Evolutionary conservation across 2,797 vertebrate species (phyloP), one percentile per base, ranked within the genome.

Genomic region (Sebastes goodei): DNA sequence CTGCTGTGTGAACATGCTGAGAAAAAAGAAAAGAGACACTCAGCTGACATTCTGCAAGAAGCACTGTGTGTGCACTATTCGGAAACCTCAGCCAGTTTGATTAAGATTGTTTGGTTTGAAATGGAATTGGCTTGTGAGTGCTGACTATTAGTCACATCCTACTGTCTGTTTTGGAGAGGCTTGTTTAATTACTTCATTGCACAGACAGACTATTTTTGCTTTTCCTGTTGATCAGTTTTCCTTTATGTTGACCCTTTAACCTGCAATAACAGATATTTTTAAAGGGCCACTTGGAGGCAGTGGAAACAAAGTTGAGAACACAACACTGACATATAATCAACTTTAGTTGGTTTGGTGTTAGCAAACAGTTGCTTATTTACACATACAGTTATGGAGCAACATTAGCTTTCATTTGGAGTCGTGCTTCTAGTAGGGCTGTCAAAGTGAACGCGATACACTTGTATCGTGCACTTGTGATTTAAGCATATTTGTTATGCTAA

Each of bases 1-100:
- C 69, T 57, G 66, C 71, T 89, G 74, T 52, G 65, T 74, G 65
- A 88, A 76, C 55, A 65, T 29, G 52, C 27, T 21, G 55, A 76
- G 78, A 75, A 35, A 62, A 67, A 71, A 23, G 78, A 75, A 35
- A 62, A 67, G 68, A 23, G 68, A 52, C 11, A 10, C 33, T 72
- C 21, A 7, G 20, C 62, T 79, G 46, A 53, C 30, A 23, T 66
- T 70, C 27, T 56, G 29, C 10, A 6, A 42, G 32, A 52, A 6
- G 38, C 25, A 72, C 20, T 20, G 46, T 20, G 15, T 49, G 32
- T 60, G 42, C 12, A 46, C 12, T 25, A 1, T 10, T 49, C 15
- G 0, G 14, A 60, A 55, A 80, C 17, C 23, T 29, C 46, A 8
- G 11, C 32, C 25, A n/a, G 64, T 67, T 53, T 75, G 74, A 82